Evolutionary conservation across 2,797 vertebrate genomes (phyloP).

Genomic region (Acropternis orthonyx): DNA sequence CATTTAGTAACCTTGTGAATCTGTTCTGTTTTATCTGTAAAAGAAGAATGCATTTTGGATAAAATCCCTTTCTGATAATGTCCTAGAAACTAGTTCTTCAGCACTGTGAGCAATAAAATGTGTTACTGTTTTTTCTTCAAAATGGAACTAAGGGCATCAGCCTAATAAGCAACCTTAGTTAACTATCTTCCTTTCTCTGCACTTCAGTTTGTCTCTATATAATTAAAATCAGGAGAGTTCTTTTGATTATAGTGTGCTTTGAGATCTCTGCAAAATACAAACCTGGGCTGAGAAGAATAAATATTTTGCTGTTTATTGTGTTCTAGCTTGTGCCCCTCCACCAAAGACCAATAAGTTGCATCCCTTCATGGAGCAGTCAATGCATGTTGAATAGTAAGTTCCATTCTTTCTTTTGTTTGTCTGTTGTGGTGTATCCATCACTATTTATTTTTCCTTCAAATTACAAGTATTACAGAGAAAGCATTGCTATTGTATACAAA

Average conservation of each 20-base stretch:
- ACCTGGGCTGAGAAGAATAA: background rate
- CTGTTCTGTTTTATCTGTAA: background rate
- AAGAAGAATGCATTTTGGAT: background rate
- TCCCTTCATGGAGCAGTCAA: background rate
- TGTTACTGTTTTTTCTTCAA: background rate
- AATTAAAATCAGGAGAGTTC: background rate
- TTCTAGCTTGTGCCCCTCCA: background rate
- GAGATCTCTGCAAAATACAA: background rate
- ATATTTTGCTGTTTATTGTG: background rate
- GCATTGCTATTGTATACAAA: background rate
- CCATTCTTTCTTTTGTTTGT: background rate
- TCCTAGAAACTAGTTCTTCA: background rate
- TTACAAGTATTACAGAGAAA: background rate
- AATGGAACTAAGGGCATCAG: background rate
- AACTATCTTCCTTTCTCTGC: background rate
- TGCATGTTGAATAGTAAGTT: background rate
- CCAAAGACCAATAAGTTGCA: background rate
- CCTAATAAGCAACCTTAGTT: background rate
- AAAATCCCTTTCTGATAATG: background rate
- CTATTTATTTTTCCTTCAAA: background rate
- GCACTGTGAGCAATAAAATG: background rate
- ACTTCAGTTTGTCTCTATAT: background rate
- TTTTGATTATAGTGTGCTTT: background rate
- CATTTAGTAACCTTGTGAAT: background rate
- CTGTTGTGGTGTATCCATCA: background rate